phyloP scores from a whole-genome alignment of 2,888 invertebrate genomes.

The Erebia epiphron region DNA sequence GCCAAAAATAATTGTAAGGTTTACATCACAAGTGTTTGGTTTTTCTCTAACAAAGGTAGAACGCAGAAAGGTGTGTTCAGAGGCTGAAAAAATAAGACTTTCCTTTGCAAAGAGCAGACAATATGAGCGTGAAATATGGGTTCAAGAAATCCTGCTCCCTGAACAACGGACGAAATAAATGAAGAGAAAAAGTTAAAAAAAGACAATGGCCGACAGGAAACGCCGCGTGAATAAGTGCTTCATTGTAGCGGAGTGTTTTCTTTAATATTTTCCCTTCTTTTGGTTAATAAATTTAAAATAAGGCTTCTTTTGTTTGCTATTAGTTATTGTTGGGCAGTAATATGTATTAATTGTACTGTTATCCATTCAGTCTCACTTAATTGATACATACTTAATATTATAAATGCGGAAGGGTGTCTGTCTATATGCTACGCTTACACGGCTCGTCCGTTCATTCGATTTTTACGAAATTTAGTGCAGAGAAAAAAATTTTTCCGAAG shows the following conservation, averaged over 20 bases:
- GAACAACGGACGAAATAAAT: conserved; percentile 73
- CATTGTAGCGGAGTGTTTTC: conserved; percentile 57
- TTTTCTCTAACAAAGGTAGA: conserved; percentile 22
- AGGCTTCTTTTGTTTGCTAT: conserved; percentile 35
- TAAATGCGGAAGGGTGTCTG: too few relatives aligned
- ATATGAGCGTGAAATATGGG: conserved; percentile 83
- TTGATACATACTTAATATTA: too few relatives aligned
- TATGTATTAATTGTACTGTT: too few relatives aligned
- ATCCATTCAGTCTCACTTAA: too few relatives aligned
- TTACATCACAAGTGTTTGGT: neutral
- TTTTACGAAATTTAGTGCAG: too few relatives aligned
- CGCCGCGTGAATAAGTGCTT: conserved; percentile 74
- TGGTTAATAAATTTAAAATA: conserved; percentile 42
- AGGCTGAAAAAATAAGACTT: conserved; percentile 30
- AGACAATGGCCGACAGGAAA: conserved; percentile 72
- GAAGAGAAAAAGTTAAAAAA: conserved; percentile 76
- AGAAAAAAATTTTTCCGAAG: too few relatives aligned
- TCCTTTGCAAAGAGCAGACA: conserved; percentile 65
- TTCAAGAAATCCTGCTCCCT: conserved; percentile 77
- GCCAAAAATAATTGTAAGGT: neutral
- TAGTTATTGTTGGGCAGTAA: conserved; percentile 1
- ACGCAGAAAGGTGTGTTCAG: conserved; percentile 8
- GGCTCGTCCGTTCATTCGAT: too few relatives aligned
- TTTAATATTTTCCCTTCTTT: conserved; percentile 50
- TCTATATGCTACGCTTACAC: too few relatives aligned